phyloP scores from a whole-genome alignment of 2,113 vertebrate genomes.

The Enhydra lutris region DNA sequence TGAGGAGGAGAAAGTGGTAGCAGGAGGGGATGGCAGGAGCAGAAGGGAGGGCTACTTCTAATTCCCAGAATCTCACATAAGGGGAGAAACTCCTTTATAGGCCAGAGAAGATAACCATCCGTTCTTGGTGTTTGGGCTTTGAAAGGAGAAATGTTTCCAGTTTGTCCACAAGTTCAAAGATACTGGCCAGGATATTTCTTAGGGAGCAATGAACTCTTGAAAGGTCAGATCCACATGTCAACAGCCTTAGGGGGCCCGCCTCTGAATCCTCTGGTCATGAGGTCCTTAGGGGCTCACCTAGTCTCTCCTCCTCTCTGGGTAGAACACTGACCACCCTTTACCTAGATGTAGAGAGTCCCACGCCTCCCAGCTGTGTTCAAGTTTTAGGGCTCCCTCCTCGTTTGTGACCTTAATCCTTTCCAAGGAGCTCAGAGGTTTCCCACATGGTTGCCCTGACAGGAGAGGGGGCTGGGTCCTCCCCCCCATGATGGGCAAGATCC shows the following conservation, averaged over 20 bases:
- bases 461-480: neutral
- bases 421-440: neutral
- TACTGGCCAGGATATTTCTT: neutral
- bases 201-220: neutral
- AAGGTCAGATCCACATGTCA: neutral
- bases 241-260: neutral
- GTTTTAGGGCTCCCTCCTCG: neutral
- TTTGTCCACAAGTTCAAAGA: neutral
- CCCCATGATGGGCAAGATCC: neutral
- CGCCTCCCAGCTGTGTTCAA: neutral
- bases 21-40: neutral
- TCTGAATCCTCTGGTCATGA: neutral
- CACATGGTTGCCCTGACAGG: neutral
- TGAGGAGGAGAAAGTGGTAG: too few species aligned
- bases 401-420: neutral
- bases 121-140: neutral
- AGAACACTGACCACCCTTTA: neutral
- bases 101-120: neutral
- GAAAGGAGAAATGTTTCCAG: neutral
- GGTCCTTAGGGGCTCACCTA: neutral
- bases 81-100: neutral
- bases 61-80: neutral
- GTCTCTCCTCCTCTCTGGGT: neutral
- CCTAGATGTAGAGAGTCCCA: neutral
- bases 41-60: neutral